Conservation (phyloP, 2,113 vertebrate genomes). For the Solea solea region DNA sequence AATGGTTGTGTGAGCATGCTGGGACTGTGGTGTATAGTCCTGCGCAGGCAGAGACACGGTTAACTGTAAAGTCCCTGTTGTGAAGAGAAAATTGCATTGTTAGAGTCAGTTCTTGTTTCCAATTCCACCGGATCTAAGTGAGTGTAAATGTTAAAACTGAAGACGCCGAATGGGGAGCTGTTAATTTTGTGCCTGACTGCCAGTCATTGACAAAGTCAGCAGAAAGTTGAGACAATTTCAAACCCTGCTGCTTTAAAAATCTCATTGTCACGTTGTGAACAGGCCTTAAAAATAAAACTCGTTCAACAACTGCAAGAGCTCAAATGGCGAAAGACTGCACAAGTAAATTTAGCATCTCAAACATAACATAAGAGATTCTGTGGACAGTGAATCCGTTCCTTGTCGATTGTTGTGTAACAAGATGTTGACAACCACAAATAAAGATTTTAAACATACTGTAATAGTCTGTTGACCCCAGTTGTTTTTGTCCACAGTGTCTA, state of each 20-base stretch:
- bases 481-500: too few relatives aligned
- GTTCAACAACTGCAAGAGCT: not conserved
- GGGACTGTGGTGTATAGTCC: conserved; percentile 3
- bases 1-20: conserved; percentile 42
- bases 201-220: conserved; percentile 23
- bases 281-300: not conserved
- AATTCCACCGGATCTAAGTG: conserved; percentile 23
- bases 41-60: not conserved
- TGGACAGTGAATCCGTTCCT: not conserved
- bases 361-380: not conserved
- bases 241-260: conserved; percentile 36
- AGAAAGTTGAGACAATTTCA: conserved; percentile 49
- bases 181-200: conserved; percentile 57
- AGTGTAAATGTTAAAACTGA: conserved; percentile 20
- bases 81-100: conserved; percentile 34
- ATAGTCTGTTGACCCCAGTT: too few relatives aligned
- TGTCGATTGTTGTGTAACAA: too few relatives aligned
- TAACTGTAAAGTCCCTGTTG: conserved; percentile 26
- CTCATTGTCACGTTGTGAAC: not conserved
- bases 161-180: conserved; percentile 21
- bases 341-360: not conserved
- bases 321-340: not conserved
- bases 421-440: too few relatives aligned
- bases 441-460: too few relatives aligned
- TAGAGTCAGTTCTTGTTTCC: conserved; percentile 3